Evolutionary conservation across 2,797 vertebrate species (phyloP).

Genomic region (Myotis daubentonii): DNA sequence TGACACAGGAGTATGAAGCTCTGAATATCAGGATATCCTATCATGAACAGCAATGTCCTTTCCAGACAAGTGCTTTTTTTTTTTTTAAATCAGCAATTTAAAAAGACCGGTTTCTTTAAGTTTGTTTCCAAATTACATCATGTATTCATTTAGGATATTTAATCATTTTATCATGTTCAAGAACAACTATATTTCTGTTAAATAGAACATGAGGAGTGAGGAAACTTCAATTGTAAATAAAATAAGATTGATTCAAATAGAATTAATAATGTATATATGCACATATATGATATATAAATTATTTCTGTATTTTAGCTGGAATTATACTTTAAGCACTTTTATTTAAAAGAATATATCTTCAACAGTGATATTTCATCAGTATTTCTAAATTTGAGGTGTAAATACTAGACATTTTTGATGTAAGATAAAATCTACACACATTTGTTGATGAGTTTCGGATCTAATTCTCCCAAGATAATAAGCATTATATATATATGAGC

Average conservation of each 20-base stretch:
- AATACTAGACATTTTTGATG: not conserved
- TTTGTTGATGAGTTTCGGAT: not conserved
- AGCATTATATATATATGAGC: not conserved
- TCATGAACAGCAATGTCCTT: not conserved
- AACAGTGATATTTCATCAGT: not conserved
- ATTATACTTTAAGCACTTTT: not conserved
- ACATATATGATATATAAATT: not conserved
- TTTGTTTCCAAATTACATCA: slow-evolving; percentile 1
- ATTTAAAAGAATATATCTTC: not conserved
- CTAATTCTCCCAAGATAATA: not conserved
- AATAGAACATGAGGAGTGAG: not conserved
- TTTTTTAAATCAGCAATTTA: not conserved
- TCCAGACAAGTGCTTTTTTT: not conserved
- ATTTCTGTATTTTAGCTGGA: not conserved
- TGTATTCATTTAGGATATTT: not conserved
- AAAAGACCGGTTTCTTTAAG: not conserved
- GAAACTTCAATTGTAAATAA: slow-evolving; percentile 26
- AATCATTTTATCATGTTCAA: not conserved
- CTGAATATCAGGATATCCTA: not conserved
- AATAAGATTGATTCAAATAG: not conserved
- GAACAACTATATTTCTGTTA: slow-evolving; percentile 5
- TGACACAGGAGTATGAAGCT: not conserved
- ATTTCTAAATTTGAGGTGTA: not conserved
- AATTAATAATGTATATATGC: not conserved
- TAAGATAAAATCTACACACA: not conserved